Base-by-base conservation (phyloP, 2,888 invertebrate species). In the Trichogramma evanescens region DNA sequence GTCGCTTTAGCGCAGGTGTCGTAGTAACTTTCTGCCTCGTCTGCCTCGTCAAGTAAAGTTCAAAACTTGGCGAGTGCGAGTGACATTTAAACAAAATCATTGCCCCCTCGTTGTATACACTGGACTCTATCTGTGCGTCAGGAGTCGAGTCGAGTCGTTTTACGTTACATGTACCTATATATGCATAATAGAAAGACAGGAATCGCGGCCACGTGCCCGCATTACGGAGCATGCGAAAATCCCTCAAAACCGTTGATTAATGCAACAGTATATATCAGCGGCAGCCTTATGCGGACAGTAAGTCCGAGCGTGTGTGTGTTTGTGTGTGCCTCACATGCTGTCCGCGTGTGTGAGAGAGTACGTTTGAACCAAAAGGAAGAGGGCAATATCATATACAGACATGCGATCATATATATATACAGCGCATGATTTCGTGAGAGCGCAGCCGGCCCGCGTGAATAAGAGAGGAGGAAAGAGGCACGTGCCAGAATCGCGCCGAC, bases 401-500 rank as follows among this genome's bases (percentile, higher is more conserved):
- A 26, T 26, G 26, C 26, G 26, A 26, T 26, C 26, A 26, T 26
- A 26, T 26, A 26, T 26, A 26, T 26, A 13, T 48, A 13, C 49
- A 51, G 61, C 56, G 59, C 55, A 63, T 57, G 59, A 63, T 63
- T 60, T 63, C 63, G 63, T 63, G 63, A 61, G 63, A 62, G 64
- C 54, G 56, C 56, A 50, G 43, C 56, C 42, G 42, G 56, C 49
- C 55, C 46, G 38, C 6, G 39, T 39, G 56, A 43, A 51, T 7
- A 50, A 40, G 54, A 54, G 59, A 59, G 39, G 57, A 56, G 53
- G 61, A 59, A 61, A 56, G 65, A 70, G 72, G 73, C 74, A 74
- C 74, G 74, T 73, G 74, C 74, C 74, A 69, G 71, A 67, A 69
- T 66, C 68, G 68, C 68, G 70, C 70, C 68, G 64, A 61, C 59